phyloP scores from a whole-genome alignment of 2,797 vertebrate genomes.

The Heterohyrax brucei region DNA sequence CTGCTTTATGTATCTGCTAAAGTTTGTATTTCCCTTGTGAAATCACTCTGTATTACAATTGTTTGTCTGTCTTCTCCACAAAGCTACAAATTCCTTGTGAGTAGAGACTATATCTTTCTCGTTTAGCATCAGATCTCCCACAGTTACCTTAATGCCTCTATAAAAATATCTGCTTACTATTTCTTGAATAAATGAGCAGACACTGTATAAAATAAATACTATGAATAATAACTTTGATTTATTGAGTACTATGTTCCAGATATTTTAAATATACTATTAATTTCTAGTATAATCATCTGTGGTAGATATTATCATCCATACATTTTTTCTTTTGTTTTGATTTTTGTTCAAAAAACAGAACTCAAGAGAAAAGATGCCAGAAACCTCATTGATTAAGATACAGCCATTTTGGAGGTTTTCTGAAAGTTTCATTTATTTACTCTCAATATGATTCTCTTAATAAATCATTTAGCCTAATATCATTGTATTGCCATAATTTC shows the following conservation, averaged over 20 bases:
- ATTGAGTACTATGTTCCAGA: not conserved
- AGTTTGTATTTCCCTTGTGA: not conserved
- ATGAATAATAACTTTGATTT: conserved; percentile 26
- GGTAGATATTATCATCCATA: not conserved
- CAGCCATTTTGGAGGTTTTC: not conserved
- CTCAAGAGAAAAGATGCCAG: not conserved
- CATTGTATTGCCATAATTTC: not conserved
- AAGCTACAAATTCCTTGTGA: not conserved
- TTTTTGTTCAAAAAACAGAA: conserved; percentile 39
- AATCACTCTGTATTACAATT: not conserved
- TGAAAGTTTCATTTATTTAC: conserved; percentile 55
- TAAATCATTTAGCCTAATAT: conserved; percentile 42
- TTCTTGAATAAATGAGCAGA: conserved; percentile 33
- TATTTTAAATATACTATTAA: not conserved
- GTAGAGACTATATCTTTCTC: not conserved
- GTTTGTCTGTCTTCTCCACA: not conserved
- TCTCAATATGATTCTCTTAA: not conserved
- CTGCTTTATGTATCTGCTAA: not conserved
- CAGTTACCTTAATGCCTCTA: not conserved
- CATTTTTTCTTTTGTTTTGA: not conserved
- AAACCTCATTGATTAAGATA: conserved; percentile 20
- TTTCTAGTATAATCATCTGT: conserved; percentile 4
- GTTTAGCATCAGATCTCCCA: not conserved
- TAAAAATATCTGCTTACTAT: not conserved
- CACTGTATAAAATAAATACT: not conserved